Evolutionary conservation across 37 sponge, comb jelly and placozoan genomes (phyloP).

Genomic region (Axinella damicornis): DNA sequence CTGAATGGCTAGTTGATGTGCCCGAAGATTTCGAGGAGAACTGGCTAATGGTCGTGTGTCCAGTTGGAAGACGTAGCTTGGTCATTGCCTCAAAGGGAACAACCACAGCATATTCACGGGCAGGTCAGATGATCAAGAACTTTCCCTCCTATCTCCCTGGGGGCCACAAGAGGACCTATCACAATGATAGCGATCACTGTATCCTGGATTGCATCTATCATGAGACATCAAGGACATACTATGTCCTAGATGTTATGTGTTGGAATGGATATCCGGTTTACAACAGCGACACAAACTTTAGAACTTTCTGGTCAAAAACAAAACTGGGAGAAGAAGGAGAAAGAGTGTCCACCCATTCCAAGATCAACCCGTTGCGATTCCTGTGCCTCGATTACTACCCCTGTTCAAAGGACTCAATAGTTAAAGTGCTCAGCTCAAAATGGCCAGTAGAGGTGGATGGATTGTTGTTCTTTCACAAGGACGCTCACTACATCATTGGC

Average conservation of each 20-base stretch:
- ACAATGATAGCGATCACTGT: conserved; percentile 45
- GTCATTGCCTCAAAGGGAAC: conserved; percentile 79
- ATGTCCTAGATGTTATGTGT: conserved; percentile 92
- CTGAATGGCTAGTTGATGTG: conserved; percentile 94
- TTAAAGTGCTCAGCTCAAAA: conserved; percentile 25
- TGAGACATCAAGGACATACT: conserved; percentile 68
- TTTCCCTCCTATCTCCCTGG: conserved; percentile 96
- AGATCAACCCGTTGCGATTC: conserved; percentile 72
- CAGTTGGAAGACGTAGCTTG: conserved; percentile 87
- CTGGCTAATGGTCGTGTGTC: conserved; percentile 88
- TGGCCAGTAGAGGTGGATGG: conserved; percentile 85
- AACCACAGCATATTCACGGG: conserved; percentile 84
- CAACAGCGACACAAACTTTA: conserved; percentile 86
- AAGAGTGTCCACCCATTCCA: conserved; percentile 6
- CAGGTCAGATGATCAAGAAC: conserved; percentile 68
- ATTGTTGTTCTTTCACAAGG: conserved; percentile 92
- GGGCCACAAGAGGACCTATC: conserved; percentile 50
- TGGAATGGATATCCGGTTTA: conserved; percentile 87
- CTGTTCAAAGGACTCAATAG: conserved; percentile 58
- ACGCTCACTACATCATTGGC: conserved; percentile 74
- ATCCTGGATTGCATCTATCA: conserved; percentile 89
- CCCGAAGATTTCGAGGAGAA: conserved; percentile 81
- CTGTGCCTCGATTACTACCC: conserved; percentile 37
- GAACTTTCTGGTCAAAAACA: conserved; percentile 61
- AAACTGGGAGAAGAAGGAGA: conserved; percentile 51